Conservation (phyloP, 2,113 vertebrate genomes). For the Sterna hirundo region DNA sequence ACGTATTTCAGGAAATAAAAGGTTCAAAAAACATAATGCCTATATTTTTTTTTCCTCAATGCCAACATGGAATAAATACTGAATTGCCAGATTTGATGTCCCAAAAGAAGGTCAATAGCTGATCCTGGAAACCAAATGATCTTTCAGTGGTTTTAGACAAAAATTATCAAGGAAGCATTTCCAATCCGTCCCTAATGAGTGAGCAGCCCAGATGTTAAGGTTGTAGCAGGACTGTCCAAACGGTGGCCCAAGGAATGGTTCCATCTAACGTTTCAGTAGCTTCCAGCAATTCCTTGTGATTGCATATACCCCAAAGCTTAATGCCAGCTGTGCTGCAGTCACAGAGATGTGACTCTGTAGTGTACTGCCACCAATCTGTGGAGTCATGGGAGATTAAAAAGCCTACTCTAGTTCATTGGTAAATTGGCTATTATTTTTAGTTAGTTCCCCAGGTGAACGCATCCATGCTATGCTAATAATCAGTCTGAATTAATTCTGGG, state of each 20-base stretch:
- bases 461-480: slow-evolving; percentile 13
- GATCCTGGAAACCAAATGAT: background rate
- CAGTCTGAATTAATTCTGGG: slow-evolving; percentile 34
- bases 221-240: background rate
- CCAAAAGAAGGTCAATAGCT: background rate
- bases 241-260: background rate
- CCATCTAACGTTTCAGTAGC: background rate
- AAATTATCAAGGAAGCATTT: background rate
- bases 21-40: background rate
- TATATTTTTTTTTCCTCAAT: background rate
- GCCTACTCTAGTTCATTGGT: background rate
- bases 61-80: background rate
- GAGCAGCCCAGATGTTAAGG: background rate
- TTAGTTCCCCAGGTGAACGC: background rate
- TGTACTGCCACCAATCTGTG: background rate
- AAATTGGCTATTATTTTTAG: slow-evolving; percentile 50
- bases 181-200: background rate
- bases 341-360: background rate
- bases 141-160: background rate
- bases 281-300: background rate
- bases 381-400: slow-evolving; percentile 13
- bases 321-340: background rate
- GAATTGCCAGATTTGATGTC: background rate
- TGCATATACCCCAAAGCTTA: background rate
- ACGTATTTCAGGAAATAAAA: background rate